A percentile compares a stretch with the other conserved stretches of the same genome.
phyloP scores from a whole-genome alignment of 2,797 vertebrate genomes.

The Lindbergichthys nudifrons region DNA sequence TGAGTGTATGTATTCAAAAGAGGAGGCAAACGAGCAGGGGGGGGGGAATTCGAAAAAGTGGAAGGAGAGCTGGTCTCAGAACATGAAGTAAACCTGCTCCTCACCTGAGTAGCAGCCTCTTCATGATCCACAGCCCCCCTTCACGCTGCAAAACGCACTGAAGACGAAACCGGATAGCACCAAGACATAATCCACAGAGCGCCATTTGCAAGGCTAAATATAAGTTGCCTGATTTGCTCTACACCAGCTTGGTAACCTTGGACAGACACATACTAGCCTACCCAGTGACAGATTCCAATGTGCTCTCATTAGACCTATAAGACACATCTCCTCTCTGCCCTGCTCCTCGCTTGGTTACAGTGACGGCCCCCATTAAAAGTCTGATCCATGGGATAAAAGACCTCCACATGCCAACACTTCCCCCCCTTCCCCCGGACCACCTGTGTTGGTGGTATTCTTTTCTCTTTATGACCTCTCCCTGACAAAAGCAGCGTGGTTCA shows the following conservation, averaged over 20 bases:
- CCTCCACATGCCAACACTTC: slow-evolving; percentile 61
- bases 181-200: slow-evolving; percentile 84
- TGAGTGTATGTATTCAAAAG: background rate
- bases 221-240: slow-evolving; percentile 82
- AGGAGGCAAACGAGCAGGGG: background rate
- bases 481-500: slow-evolving; percentile 51
- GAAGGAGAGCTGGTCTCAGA: slow-evolving; percentile 38
- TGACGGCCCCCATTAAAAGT: slow-evolving; percentile 47
- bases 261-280: slow-evolving; percentile 64
- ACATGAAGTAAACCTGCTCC: slow-evolving; percentile 62
- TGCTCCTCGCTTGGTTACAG: slow-evolving; percentile 43
- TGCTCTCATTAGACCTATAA: slow-evolving; percentile 66
- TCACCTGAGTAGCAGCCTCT: slow-evolving; percentile 74
- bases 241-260: slow-evolving; percentile 80
- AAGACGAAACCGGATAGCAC: slow-evolving; percentile 87
- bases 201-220: slow-evolving; percentile 87
- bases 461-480: slow-evolving; percentile 59
- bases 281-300: slow-evolving; percentile 71
- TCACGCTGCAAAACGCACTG: slow-evolving; percentile 70
- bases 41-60: slow-evolving; percentile 21
- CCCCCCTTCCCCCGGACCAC: slow-evolving; percentile 45
- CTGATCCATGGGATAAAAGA: slow-evolving; percentile 59
- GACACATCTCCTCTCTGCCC: slow-evolving; percentile 57
- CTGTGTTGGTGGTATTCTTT: slow-evolving; percentile 58
- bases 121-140: slow-evolving; percentile 59